A percentile compares a stretch with the other conserved stretches of the same genome.
Conservation (phyloP, 2,113 vertebrate genomes). For the Cyrtonyx montezumae region DNA sequence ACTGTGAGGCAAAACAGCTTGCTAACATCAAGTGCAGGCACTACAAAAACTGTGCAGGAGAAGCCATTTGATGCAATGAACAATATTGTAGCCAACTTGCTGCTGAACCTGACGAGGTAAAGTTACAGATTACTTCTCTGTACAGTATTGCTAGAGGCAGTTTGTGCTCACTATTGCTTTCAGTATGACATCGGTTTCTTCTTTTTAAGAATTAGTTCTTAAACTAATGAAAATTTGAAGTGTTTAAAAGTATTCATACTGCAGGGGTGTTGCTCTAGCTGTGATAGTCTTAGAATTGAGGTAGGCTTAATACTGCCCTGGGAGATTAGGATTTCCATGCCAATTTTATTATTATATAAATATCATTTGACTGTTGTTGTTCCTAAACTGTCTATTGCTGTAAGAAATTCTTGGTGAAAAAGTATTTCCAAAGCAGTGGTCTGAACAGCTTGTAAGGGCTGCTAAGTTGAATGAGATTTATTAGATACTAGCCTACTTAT, state of each 20-base stretch:
- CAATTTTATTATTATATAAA: background rate
- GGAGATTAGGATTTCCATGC: background rate
- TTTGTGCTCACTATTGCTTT: background rate
- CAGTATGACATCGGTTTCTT: background rate
- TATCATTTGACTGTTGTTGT: background rate
- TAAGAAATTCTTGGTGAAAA: background rate
- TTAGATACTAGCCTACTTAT: background rate
- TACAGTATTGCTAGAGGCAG: background rate
- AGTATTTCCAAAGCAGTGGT: background rate
- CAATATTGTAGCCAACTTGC: constrained; percentile 94
- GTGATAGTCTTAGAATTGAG: background rate
- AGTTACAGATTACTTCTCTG: background rate
- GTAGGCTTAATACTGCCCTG: background rate
- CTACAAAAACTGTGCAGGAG: constrained; percentile 68
- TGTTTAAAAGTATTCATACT: background rate
- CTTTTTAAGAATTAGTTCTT: background rate
- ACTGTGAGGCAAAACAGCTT: constrained; percentile 82
- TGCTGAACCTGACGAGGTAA: constrained; percentile 95
- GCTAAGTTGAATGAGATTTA: background rate
- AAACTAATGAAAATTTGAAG: background rate
- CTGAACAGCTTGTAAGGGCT: background rate
- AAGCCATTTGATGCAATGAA: constrained; percentile 98
- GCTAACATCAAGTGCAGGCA: constrained; percentile 82
- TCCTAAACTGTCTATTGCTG: background rate
- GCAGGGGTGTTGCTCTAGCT: background rate